Evolutionary conservation across 30 jellyfish, hydroid and myxozoan species (phyloP), one percentile per base, ranked within the genome.

Genomic region (Phacellophora camtschatica): DNA sequence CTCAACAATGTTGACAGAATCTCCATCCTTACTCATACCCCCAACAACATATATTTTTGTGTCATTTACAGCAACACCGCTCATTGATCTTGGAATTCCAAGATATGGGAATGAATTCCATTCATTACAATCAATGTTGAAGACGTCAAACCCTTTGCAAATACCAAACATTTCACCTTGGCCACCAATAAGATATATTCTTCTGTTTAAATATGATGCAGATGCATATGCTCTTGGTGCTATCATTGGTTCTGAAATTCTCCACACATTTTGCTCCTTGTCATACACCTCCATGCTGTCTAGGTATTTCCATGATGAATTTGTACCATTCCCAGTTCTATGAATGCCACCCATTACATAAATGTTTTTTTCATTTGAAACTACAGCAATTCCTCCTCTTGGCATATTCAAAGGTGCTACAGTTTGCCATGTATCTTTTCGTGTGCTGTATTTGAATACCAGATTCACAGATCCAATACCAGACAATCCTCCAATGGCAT

Each of bases 331-430:
- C 12, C 96, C 98, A 51, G 93, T 50, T 37, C 74, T 85, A 29
- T 87, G 94, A 13, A 92, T 53, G 27, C 98, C 98, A 2, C 98
- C 98, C 12, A 92, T 72, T 8, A 94, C 98, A 50, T 85, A 92
- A 56, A 92, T 73, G 25, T 37, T 36, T 57, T 74, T 85, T 51
- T 86, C 95, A 82, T 85, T 95, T 0, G 95, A 65, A 11, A 73
- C 98, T 8, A 80, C 74, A 2, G 98, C 83, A 11, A 68, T 32
- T 4, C 97, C 96, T 30, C 97, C 97, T 70, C 98, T 33, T 25
- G 98, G 97, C 79, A 53, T 73, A 22, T 72, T 80, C 73, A 92
- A 42, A 1, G 88, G 56, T 36, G 96, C 75, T 1, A 92, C 93
- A 0, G 59, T 64, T 72, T 92, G 98, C 98, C 98, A 92, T 7